Base-by-base conservation (phyloP, 2,888 invertebrate genomes). In the Cephalotes varians region DNA sequence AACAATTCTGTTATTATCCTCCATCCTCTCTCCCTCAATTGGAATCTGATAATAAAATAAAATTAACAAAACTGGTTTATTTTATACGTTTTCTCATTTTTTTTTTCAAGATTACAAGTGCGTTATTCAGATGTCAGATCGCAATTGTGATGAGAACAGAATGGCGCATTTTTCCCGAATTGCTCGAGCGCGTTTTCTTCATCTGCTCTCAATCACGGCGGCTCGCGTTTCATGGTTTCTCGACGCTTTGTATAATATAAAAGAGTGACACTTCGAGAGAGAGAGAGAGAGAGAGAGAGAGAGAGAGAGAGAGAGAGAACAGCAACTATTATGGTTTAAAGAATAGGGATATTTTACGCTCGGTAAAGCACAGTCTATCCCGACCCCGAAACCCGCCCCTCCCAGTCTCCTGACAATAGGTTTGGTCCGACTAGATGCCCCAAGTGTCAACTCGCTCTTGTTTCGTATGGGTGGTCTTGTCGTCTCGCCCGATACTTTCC, bases 331-430 rank as follows among this genome's bases (percentile, higher is more conserved):
- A 91, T 88, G 91, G 90, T 88, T 90, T 91, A 91, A 91, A 93
- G 93, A 93, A 93, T 93, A 87, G 92, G 87, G 89, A 91, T 91
- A 93, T 93, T 94, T 94, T 89, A 93, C 94, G 93, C 93, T 93
- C 92, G 91, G 94, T 92, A 92, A 93, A 94, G 92, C 93, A 93
- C 92, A 85, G 86, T 84, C 85, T 87, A 90, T 90, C 84, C 83
- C 80, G 62, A 40, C 51, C 77, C 77, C 88, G 72, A 83, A 79
- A 80, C 85, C 88, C 85, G 87, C 86, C 90, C 87, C 84, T 85
- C 87, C 82, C 83, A 74, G 18, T 85, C 73, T 84, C 25, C 74
- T 77, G 72, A 92, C 89, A 91, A 92, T 91, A 82, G 86, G 71
- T 84, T 65, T 71, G 84, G 80, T 85, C 34, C 87, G 86, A 85